Percentiles rank a stretch among this genome's conserved stretches.
Evolutionary conservation across 2,113 vertebrate species (phyloP).

Genomic region (Oreotrochilus melanogaster): DNA sequence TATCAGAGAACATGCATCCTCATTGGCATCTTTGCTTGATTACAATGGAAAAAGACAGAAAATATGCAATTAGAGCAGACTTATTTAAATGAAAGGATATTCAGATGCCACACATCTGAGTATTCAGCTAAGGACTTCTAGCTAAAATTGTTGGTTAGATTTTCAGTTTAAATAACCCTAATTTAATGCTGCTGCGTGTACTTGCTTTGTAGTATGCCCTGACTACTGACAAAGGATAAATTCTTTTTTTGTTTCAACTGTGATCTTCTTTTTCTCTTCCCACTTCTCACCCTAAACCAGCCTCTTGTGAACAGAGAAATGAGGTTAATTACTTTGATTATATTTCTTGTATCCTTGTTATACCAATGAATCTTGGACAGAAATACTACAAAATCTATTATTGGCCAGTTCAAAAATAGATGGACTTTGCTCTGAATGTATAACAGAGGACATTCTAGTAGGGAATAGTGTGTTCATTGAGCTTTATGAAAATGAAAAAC

Average conservation of each 20-base stretch:
- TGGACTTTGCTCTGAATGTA: neutral
- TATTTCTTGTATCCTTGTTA: neutral
- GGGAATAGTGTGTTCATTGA: neutral
- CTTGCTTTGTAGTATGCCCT: neutral
- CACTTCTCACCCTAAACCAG: neutral
- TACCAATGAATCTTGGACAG: neutral
- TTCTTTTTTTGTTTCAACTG: neutral
- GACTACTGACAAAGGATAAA: neutral
- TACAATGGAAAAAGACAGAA: slow-evolving; percentile 25
- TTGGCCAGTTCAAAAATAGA: neutral
- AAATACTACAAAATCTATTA: neutral
- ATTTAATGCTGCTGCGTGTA: neutral
- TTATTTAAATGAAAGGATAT: neutral
- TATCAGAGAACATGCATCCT: slow-evolving; percentile 30
- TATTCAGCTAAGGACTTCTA: neutral
- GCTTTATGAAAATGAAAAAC: neutral
- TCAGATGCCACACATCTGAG: neutral
- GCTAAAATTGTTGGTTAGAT: neutral
- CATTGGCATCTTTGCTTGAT: slow-evolving; percentile 33
- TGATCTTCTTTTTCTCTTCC: slow-evolving; percentile 7
- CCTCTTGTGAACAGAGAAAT: neutral
- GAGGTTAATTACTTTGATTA: slow-evolving; percentile 26
- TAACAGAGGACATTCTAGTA: neutral
- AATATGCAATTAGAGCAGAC: slow-evolving; percentile 50
- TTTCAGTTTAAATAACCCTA: neutral